These are phyloP conservation scores for Ephestia elutella DNA, from an alignment of 1,140 invertebrate genomes.

Conservation along the genomic window DNA sequence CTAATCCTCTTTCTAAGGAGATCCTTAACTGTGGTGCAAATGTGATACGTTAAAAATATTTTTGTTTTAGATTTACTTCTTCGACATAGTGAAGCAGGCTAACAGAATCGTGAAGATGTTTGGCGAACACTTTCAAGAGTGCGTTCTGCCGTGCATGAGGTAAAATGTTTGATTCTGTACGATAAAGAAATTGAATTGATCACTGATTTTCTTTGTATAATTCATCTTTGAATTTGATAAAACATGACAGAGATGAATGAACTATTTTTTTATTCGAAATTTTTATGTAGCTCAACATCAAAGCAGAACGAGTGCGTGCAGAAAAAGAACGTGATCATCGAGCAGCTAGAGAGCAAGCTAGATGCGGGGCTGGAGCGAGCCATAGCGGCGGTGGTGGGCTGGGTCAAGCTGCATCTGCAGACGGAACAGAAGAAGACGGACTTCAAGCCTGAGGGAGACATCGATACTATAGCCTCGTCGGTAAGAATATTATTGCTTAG, in stretches of 20 bases:
- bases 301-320: slow-evolving; percentile 91
- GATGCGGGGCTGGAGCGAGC: slow-evolving; percentile 93
- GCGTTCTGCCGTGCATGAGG: slow-evolving; percentile 90
- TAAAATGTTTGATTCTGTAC: slow-evolving; percentile 53
- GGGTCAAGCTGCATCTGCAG: slow-evolving; percentile 93
- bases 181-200: too few relatives aligned
- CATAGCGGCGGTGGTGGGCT: slow-evolving; percentile 90
- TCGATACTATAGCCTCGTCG: slow-evolving; percentile 84
- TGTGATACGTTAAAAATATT: too few relatives aligned
- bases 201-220: too few relatives aligned
- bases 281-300: slow-evolving; percentile 90
- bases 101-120: slow-evolving; percentile 97
- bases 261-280: too few relatives aligned
- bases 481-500: slow-evolving; percentile 51
- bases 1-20: too few relatives aligned
- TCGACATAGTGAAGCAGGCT: slow-evolving; percentile 94
- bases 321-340: slow-evolving; percentile 89
- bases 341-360: slow-evolving; percentile 93
- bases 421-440: slow-evolving; percentile 97
- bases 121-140: slow-evolving; percentile 95
- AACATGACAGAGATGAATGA: too few relatives aligned
- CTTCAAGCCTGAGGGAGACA: slow-evolving; percentile 94
- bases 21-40: too few relatives aligned
- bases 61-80: slow-evolving; percentile 88
- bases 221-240: slow-evolving; percentile 10